Percentiles rank a stretch among this genome's conserved stretches.
Evolutionary conservation across 2,113 vertebrate species (phyloP).

Genomic region (Menidia beryllina): DNA sequence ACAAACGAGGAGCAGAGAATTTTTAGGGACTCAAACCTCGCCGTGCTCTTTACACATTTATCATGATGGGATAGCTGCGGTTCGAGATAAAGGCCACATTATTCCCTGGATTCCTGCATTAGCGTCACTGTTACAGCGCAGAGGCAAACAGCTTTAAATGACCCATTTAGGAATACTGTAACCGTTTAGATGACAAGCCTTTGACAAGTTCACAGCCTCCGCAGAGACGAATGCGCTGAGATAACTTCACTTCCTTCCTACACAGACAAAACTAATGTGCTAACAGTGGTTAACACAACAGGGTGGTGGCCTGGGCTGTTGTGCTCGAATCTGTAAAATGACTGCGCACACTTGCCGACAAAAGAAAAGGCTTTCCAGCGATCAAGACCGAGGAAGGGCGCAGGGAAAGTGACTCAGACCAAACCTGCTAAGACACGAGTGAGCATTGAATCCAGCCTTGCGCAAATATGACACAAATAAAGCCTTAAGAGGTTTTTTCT

Average conservation of each 20-base stretch:
- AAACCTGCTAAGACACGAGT: constrained; percentile 38
- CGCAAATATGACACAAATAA: constrained; percentile 4
- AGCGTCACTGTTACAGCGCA: not conserved
- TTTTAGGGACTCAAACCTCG: not conserved
- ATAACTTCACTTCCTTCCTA: constrained; percentile 62
- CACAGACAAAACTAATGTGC: constrained; percentile 51
- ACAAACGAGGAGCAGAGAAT: constrained; percentile 19
- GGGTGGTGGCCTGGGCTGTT: constrained; percentile 44
- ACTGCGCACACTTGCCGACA: constrained; percentile 1
- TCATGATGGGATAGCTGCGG: too few relatives aligned
- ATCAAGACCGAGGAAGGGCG: constrained; percentile 13
- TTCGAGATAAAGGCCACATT: constrained; percentile 50
- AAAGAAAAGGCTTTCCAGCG: constrained; percentile 15
- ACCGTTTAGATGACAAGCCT: constrained; percentile 19
- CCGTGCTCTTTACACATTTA: constrained; percentile 1
- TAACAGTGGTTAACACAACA: constrained; percentile 49
- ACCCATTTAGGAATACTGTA: constrained; percentile 22
- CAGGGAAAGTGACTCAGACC: constrained; percentile 34
- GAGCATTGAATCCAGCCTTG: constrained; percentile 10
- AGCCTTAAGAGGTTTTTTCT: too few relatives aligned
- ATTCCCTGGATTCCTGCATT: not conserved
- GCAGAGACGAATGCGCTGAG: constrained; percentile 36
- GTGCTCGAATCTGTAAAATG: constrained; percentile 16
- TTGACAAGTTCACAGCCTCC: constrained; percentile 26
- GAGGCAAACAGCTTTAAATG: constrained; percentile 21